Evolutionary conservation across 2,113 vertebrate species (phyloP).

Genomic region (Podilymbus podiceps): DNA sequence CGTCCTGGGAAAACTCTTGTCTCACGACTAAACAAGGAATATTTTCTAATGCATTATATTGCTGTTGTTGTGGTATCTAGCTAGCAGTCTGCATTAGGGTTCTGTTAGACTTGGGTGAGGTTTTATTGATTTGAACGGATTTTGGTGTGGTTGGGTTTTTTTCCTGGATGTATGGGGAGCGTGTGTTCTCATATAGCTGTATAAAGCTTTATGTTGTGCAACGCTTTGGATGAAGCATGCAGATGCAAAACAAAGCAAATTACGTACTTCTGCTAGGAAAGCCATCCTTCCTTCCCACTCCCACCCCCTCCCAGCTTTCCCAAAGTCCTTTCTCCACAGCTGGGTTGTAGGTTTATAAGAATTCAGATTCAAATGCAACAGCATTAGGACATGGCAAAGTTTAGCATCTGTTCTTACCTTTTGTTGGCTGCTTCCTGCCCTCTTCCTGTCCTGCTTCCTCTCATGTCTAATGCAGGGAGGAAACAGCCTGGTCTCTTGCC

Average conservation of each 20-base stretch:
- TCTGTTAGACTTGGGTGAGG: background rate
- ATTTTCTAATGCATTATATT: background rate
- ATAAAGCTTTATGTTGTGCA: slow-evolving; percentile 21
- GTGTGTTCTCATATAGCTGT: background rate
- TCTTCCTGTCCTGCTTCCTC: slow-evolving; percentile 19
- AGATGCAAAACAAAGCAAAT: slow-evolving; percentile 11
- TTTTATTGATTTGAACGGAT: background rate
- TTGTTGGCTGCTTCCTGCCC: background rate
- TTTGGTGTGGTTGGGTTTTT: background rate
- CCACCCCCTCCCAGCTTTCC: background rate
- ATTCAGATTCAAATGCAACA: background rate
- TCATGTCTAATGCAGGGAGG: background rate
- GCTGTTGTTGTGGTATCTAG: background rate
- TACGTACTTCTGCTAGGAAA: background rate
- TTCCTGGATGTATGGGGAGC: background rate
- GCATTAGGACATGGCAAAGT: background rate
- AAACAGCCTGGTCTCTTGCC: background rate
- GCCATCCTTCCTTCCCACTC: background rate
- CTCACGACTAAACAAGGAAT: background rate
- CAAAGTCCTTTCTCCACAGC: background rate
- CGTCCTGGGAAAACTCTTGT: background rate
- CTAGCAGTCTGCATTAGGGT: background rate
- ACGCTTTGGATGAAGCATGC: slow-evolving; percentile 5
- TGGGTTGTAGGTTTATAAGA: background rate
- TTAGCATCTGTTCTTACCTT: slow-evolving; percentile 50